phyloP scores from a whole-genome alignment of 2,888 invertebrate species.

The Chrysotoxum bicinctum region DNA sequence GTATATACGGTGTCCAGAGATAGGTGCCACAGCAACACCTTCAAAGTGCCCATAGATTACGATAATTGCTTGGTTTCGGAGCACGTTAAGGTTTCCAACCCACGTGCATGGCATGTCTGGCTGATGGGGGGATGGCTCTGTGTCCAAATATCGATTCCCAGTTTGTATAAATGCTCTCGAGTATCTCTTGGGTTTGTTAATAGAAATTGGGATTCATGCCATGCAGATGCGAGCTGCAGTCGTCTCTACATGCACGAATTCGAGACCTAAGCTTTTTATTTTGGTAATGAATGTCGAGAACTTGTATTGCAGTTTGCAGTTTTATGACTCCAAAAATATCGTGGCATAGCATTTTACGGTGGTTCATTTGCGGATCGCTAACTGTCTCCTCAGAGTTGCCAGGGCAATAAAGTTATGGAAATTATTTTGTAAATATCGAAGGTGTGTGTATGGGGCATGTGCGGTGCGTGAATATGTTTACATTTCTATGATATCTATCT shows the following conservation, averaged over 20 bases:
- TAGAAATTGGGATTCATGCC: not conserved
- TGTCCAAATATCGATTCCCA: slow-evolving; percentile 49
- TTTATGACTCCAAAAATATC: slow-evolving; percentile 63
- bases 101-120: not conserved
- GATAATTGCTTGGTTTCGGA: slow-evolving; percentile 55
- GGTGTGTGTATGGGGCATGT: slow-evolving; percentile 58
- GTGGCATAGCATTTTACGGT: slow-evolving; percentile 42
- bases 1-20: not conserved
- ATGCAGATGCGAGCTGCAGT: too few species aligned
- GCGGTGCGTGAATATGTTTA: slow-evolving; percentile 17
- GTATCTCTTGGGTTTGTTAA: slow-evolving; percentile 10
- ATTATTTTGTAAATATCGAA: slow-evolving; percentile 59
- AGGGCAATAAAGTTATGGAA: slow-evolving; percentile 58
- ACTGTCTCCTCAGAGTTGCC: slow-evolving; percentile 40
- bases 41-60: slow-evolving; percentile 63
- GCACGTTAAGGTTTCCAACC: slow-evolving; percentile 26
- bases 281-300: slow-evolving; percentile 41
- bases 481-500: not conserved
- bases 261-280: slow-evolving; percentile 5
- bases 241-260: too few species aligned
- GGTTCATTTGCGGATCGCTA: slow-evolving; percentile 42
- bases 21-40: slow-evolving; percentile 59
- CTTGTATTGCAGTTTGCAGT: slow-evolving; percentile 41
- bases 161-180: slow-evolving; percentile 26
- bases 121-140: not conserved